Evolutionary conservation across 2,888 invertebrate genomes (phyloP), one percentile per base, ranked within the genome.

Genomic region (Steinernema hermaphroditum): DNA sequence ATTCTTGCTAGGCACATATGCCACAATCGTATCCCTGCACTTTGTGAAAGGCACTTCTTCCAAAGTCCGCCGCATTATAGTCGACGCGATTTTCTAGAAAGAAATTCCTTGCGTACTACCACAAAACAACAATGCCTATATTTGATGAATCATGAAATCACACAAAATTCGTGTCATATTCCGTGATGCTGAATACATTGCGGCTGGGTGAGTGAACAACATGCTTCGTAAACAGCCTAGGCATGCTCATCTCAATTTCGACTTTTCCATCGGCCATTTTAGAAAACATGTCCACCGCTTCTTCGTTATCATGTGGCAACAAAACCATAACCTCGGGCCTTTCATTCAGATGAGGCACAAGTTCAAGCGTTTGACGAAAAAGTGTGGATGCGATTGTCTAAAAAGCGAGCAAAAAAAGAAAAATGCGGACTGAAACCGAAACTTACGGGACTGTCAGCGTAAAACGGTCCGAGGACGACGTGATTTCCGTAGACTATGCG

Each of bases 141-240:
- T n/a, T n/a, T n/a, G 37, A 37, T 8, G 37, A 4, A 37, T 37
- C 37, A 37, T 12, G 37, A 37, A 4, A 37, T 37, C 37, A 37
- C 37, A 37, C 37, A 54, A 54, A 54, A 16, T 27, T 54, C 6
- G 54, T 54, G 27, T 54, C 54, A 27, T 54, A 54, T 16, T 54
- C 54, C 6, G 24, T 22, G 14, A 54, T 54, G 16, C 27, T 54
- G 24, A 54, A 54, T 8, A 54, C 54, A 4, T 54, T 54, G n/a
- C 24, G 24, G 16, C 27, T 54, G 24, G 54, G 54, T 12, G 27
- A 8, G n/a, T 54, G 6, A 27, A 54, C 24, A 22, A 54, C 54
- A 12, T 54, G 12, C 27, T 9, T 16, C 22, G 54, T 54, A 24
- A 54, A 54, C 24, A 8, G 54, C 54, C 54, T 54, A 22, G 54